A percentile compares a stretch with the other conserved stretches of the same genome.
Conservation (phyloP, 2,888 invertebrate species). For the Stenodera caucasica region DNA sequence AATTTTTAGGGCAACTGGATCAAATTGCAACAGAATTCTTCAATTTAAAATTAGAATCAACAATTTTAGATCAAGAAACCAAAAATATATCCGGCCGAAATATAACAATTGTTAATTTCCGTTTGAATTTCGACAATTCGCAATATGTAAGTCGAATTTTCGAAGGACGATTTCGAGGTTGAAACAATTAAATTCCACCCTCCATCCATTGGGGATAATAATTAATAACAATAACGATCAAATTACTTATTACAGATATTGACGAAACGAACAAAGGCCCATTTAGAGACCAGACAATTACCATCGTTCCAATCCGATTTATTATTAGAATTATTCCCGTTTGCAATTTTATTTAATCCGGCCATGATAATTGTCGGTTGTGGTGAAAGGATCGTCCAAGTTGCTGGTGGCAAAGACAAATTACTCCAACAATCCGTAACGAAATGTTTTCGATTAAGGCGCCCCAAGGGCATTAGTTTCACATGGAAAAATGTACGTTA, state of each 20-base stretch:
- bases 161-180: too few species aligned
- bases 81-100: constrained; percentile 56
- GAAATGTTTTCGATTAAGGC: constrained; percentile 73
- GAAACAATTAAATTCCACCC: not conserved
- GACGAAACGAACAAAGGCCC: constrained; percentile 44
- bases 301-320: constrained; percentile 70
- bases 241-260: constrained; percentile 42
- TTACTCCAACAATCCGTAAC: constrained; percentile 70
- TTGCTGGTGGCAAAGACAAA: constrained; percentile 59
- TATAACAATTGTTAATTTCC: constrained; percentile 65
- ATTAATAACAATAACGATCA: too few species aligned
- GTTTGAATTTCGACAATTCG: constrained; percentile 85
- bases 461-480: constrained; percentile 79
- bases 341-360: constrained; percentile 77
- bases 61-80: constrained; percentile 68
- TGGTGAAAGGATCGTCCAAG: constrained; percentile 76
- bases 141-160: constrained; percentile 72
- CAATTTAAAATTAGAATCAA: constrained; percentile 69
- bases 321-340: constrained; percentile 82
- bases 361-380: constrained; percentile 75
- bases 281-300: constrained; percentile 52
- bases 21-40: constrained; percentile 86
- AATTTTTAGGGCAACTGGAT: constrained; percentile 72
- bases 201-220: too few species aligned
- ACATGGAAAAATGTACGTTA: constrained; percentile 79